Evolutionary conservation across 1,140 invertebrate species (phyloP).

Genomic region (Cardiocondyla obscurior): DNA sequence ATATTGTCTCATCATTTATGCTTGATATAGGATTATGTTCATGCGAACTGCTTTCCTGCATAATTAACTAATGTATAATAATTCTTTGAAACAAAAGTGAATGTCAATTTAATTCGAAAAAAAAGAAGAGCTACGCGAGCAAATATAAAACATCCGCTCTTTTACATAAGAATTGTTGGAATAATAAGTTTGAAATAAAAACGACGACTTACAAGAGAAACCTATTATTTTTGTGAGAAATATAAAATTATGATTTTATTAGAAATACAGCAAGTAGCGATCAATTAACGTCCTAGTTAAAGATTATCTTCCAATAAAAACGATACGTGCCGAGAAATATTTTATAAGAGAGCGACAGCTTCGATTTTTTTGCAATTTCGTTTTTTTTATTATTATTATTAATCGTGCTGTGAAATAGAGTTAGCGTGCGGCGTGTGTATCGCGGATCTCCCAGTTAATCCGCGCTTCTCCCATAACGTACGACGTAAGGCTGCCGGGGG

Average conservation of each 20-base stretch:
- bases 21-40: constrained; percentile 19
- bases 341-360: neutral
- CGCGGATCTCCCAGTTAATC: neutral
- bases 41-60: neutral
- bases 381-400: constrained; percentile 2
- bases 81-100: constrained; percentile 12
- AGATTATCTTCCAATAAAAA: constrained; percentile 12
- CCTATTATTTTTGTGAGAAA: neutral
- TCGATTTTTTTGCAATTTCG: neutral
- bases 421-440: neutral
- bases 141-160: neutral
- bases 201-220: neutral
- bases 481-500: neutral
- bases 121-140: too few species aligned
- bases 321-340: neutral
- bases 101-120: neutral
- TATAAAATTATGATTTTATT: neutral
- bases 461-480: neutral
- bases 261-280: neutral
- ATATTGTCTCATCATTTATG: constrained; percentile 16
- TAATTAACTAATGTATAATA: constrained; percentile 2
- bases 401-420: neutral
- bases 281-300: neutral
- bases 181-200: neutral
- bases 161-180: neutral